These are phyloP conservation scores for Rapana venosa DNA, from an alignment of 2,888 invertebrate genomes.

Conservation along the genomic window DNA sequence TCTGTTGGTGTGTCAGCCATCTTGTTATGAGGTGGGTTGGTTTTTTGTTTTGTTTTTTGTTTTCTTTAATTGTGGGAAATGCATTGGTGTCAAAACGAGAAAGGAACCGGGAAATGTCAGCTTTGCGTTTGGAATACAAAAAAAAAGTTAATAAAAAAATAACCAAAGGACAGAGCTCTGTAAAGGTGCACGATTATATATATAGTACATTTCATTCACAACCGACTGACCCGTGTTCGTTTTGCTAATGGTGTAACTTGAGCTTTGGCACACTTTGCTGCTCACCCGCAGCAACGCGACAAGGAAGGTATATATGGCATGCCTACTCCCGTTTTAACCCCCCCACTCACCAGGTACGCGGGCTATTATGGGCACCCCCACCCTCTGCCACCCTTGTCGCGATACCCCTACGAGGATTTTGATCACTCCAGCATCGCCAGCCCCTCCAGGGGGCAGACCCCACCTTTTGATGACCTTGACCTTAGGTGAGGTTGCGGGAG, in stretches of 20 bases:
- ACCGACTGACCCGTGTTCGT: neutral
- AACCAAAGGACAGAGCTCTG: neutral
- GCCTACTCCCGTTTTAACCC: neutral
- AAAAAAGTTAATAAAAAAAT: neutral
- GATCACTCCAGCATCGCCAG: slow-evolving; percentile 58
- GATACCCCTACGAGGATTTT: slow-evolving; percentile 44
- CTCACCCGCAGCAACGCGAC: no score
- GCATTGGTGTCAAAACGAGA: no score
- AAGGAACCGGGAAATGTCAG: no score
- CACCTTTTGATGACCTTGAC: slow-evolving; percentile 49
- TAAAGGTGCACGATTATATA: neutral
- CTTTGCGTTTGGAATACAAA: neutral
- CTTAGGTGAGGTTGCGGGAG: slow-evolving; percentile 33
- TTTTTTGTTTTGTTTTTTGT: no score
- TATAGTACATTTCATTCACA: neutral
- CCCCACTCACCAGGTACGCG: slow-evolving; percentile 37
- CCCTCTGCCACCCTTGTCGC: slow-evolving; percentile 38
- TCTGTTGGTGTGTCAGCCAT: no score
- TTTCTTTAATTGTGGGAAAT: no score
- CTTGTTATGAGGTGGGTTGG: no score
- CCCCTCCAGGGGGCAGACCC: slow-evolving; percentile 60
- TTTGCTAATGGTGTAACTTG: no score
- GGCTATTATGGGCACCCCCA: slow-evolving; percentile 47
- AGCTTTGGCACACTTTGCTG: no score
- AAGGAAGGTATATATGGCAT: neutral